phyloP scores from a whole-genome alignment of 1,140 invertebrate species.

The Oryctes rhinoceros region DNA sequence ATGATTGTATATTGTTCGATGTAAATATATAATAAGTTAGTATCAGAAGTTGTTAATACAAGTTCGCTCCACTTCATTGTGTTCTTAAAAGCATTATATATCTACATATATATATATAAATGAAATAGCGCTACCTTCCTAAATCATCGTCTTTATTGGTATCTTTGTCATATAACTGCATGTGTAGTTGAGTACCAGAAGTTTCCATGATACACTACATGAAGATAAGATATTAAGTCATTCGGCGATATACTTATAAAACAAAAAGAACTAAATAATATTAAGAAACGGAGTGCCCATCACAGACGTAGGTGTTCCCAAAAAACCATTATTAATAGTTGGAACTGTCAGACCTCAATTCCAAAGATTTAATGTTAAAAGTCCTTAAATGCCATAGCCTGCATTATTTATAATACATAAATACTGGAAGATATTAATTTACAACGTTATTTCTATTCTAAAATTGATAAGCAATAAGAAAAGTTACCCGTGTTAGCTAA shows the following conservation, averaged over 20 bases:
- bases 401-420: constrained; percentile 47
- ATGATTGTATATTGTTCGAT: no score
- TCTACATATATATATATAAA: constrained; percentile 2
- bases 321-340: constrained; percentile 83
- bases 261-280: not conserved
- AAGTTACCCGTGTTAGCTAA: no score
- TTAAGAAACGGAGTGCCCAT: not conserved
- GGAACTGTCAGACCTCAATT: constrained; percentile 85
- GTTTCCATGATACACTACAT: constrained; percentile 61
- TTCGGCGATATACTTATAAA: not conserved
- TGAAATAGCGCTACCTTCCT: constrained; percentile 72
- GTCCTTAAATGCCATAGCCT: constrained; percentile 80
- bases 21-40: no score
- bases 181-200: constrained; percentile 49
- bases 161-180: constrained; percentile 81
- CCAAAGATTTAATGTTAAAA: constrained; percentile 78
- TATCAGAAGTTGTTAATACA: not conserved
- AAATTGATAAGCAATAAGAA: no score
- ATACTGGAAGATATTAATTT: constrained; percentile 6
- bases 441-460: no score
- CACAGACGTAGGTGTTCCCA: constrained; percentile 74
- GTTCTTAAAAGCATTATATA: not conserved
- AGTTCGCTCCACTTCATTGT: not conserved
- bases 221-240: constrained; percentile 51
- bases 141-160: constrained; percentile 79